Evolutionary conservation across 2,113 vertebrate genomes (phyloP).

Genomic region (Dolichallabes microphthalmus): DNA sequence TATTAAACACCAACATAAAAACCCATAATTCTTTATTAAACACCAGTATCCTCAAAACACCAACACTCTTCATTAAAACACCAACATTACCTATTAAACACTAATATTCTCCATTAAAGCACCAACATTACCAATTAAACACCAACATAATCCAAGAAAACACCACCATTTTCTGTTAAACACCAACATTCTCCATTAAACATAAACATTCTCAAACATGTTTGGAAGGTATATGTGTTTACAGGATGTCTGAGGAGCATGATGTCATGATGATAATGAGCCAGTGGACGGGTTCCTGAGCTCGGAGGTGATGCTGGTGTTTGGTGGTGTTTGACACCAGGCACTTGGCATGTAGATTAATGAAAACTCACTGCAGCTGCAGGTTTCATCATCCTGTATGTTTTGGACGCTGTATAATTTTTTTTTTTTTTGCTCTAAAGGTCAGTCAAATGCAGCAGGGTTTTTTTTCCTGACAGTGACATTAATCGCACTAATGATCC

Average conservation of each 20-base stretch:
- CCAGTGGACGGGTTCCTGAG: neutral
- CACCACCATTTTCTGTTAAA: no score
- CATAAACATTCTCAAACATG: no score
- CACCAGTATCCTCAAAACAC: neutral
- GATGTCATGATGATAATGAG: neutral
- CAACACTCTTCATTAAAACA: neutral
- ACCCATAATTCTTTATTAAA: neutral
- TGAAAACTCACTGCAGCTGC: neutral
- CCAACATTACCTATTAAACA: neutral
- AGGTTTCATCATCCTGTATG: neutral
- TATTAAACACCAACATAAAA: neutral
- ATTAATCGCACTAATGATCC: slow-evolving; percentile 31
- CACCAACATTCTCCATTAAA: neutral
- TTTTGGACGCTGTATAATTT: slow-evolving; percentile 5
- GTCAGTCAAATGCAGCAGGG: slow-evolving; percentile 24
- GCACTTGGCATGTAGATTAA: neutral
- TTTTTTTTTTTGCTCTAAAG: slow-evolving; percentile 17
- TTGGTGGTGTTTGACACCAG: neutral
- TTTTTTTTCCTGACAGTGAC: slow-evolving; percentile 5
- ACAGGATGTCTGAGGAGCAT: neutral
- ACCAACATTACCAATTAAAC: no score
- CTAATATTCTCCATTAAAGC: no score
- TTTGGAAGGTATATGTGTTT: neutral
- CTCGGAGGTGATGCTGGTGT: neutral
- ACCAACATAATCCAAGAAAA: no score